Evolutionary conservation across 2,113 vertebrate species (phyloP).

Genomic region (Oreochromis aureus): DNA sequence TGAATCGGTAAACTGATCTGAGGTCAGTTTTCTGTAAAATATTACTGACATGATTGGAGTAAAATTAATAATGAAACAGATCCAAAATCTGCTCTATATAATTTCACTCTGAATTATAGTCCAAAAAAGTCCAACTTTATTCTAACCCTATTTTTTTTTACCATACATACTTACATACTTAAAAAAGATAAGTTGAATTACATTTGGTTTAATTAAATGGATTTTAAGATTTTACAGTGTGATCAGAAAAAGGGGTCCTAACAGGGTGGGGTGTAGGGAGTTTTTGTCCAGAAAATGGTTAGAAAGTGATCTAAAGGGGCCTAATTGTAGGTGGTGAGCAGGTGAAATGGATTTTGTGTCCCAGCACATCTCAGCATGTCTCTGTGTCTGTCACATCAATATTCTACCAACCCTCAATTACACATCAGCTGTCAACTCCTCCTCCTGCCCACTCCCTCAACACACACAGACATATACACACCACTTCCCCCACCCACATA

Average conservation of each 20-base stretch:
- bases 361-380: constrained; percentile 9
- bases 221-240: not conserved
- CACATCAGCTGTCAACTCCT: constrained; percentile 40
- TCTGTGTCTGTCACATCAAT: constrained; percentile 45
- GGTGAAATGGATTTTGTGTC: constrained; percentile 48
- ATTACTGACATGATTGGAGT: not conserved
- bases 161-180: not conserved
- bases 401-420: constrained; percentile 58
- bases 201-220: not conserved
- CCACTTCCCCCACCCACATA: not conserved
- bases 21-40: not conserved
- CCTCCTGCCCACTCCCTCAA: not conserved
- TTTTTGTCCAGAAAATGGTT: not conserved
- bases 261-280: not conserved
- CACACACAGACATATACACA: not conserved
- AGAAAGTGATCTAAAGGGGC: constrained; percentile 51
- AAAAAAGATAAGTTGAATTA: not conserved
- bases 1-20: not conserved
- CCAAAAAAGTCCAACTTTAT: not conserved
- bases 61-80: not conserved
- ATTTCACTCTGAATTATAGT: not conserved
- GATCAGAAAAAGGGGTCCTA: not conserved
- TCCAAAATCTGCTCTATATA: not conserved
- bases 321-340: constrained; percentile 53
- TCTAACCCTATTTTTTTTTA: not conserved